These are phyloP conservation scores for Cotesia glomerata DNA, from an alignment of 1,140 invertebrate species.

Conservation along the genomic window DNA sequence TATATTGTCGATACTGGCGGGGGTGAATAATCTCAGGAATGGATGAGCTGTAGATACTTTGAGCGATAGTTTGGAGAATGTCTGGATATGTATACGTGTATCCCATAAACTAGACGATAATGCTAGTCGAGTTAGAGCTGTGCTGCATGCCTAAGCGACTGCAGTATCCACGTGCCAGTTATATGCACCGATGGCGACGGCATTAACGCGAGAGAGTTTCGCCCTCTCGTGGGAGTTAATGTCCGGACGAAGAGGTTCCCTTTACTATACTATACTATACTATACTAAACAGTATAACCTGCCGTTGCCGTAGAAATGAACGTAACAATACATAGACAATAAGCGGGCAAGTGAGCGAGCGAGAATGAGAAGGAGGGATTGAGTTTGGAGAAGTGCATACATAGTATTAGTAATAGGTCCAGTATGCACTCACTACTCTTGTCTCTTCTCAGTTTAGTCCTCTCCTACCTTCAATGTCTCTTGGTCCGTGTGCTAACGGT, in stretches of 20 bases:
- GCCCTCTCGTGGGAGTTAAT: conserved; percentile 14
- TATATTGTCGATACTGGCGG: not conserved
- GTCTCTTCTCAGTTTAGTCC: not conserved
- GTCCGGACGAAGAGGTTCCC: not conserved
- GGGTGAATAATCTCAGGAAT: not conserved
- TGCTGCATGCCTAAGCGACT: not conserved
- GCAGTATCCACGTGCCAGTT: not conserved
- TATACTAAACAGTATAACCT: not conserved
- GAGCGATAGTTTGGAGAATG: not conserved
- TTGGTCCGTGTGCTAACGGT: conserved; percentile 26
- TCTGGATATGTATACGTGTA: conserved; percentile 11
- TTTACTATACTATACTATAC: not conserved
- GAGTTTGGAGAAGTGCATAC: not conserved
- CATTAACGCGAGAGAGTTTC: conserved; percentile 33
- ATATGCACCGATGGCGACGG: conserved; percentile 12
- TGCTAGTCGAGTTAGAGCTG: not conserved
- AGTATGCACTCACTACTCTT: not conserved
- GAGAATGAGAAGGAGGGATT: not conserved
- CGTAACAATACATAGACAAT: not conserved
- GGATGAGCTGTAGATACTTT: not conserved
- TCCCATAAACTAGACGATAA: conserved; percentile 24
- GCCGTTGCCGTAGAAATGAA: conserved; percentile 18
- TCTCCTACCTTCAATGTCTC: not conserved
- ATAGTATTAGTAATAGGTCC: not conserved
- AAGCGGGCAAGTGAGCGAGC: not conserved